Percentiles rank a stretch among this genome's conserved stretches.
These are phyloP conservation scores for Apodemia hepburni DNA, from an alignment of 2,888 invertebrate genomes.

Conservation along the genomic window DNA sequence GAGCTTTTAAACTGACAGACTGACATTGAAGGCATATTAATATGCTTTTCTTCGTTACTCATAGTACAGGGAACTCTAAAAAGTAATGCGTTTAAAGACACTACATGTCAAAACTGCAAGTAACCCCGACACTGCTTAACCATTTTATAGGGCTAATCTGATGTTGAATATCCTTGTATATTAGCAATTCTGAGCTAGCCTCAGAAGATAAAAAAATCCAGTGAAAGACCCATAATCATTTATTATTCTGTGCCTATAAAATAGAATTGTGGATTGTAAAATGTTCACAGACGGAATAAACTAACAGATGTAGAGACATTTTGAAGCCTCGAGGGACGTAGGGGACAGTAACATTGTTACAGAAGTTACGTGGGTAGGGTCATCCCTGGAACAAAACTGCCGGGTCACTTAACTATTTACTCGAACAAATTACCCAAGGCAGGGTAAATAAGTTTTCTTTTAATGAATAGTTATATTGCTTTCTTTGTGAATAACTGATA, in stretches of 20 bases:
- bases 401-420: conserved; percentile 65
- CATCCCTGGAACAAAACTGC: conserved; percentile 62
- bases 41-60: too few relatives aligned
- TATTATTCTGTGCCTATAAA: conserved; percentile 62
- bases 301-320: conserved; percentile 69
- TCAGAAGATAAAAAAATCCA: not conserved
- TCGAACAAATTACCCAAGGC: conserved; percentile 56
- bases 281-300: conserved; percentile 60
- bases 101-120: too few relatives aligned
- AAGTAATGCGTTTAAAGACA: too few relatives aligned
- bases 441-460: conserved; percentile 39
- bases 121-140: too few relatives aligned
- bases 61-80: too few relatives aligned
- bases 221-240: conserved; percentile 46
- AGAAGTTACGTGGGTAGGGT: conserved; percentile 66
- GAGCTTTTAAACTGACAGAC: too few relatives aligned
- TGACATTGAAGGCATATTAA: too few relatives aligned
- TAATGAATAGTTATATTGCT: not conserved
- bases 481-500: too few relatives aligned
- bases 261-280: conserved; percentile 63
- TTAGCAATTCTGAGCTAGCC: not conserved
- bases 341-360: conserved; percentile 71
- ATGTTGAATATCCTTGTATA: not conserved
- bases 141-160: not conserved
- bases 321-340: conserved; percentile 58